phyloP scores from a whole-genome alignment of 2,888 invertebrate genomes.

The Luffia ferchaultella region DNA sequence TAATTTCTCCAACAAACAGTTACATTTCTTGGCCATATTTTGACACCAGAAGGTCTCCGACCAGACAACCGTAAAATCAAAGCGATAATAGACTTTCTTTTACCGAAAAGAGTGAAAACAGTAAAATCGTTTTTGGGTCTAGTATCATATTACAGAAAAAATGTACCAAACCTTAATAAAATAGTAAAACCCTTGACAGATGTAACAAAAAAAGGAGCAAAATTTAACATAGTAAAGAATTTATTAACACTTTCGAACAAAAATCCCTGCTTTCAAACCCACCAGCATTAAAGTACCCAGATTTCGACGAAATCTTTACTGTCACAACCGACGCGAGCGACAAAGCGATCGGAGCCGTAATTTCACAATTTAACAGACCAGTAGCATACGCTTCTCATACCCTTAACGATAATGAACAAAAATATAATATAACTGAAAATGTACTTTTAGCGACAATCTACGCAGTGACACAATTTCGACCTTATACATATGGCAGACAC shows the following conservation, averaged over 20 bases:
- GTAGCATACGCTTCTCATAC: background rate
- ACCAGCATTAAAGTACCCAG: background rate
- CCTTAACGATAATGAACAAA: background rate
- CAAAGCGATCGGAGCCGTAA: background rate
- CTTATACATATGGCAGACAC: background rate
- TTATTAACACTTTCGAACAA: background rate
- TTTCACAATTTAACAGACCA: background rate
- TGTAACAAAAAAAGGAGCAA: constrained; percentile 10
- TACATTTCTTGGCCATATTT: constrained; percentile 7
- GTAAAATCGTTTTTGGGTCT: constrained; percentile 13
- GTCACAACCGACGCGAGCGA: background rate
- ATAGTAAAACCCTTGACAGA: constrained; percentile 9
- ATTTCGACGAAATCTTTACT: background rate
- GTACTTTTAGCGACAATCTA: background rate
- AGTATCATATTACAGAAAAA: constrained; percentile 14
- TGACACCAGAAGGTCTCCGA: constrained; percentile 7
- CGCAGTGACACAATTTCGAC: background rate
- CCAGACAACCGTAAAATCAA: constrained; percentile 11
- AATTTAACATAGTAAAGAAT: background rate
- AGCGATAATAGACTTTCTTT: constrained; percentile 11
- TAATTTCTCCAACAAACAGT: constrained; percentile 7
- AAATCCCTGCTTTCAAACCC: background rate
- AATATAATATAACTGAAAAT: background rate
- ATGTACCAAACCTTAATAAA: constrained; percentile 11
- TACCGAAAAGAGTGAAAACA: constrained; percentile 12